These are phyloP conservation scores for Leucopsar rothschildi DNA, from an alignment of 2,113 vertebrate species.

Conservation along the genomic window DNA sequence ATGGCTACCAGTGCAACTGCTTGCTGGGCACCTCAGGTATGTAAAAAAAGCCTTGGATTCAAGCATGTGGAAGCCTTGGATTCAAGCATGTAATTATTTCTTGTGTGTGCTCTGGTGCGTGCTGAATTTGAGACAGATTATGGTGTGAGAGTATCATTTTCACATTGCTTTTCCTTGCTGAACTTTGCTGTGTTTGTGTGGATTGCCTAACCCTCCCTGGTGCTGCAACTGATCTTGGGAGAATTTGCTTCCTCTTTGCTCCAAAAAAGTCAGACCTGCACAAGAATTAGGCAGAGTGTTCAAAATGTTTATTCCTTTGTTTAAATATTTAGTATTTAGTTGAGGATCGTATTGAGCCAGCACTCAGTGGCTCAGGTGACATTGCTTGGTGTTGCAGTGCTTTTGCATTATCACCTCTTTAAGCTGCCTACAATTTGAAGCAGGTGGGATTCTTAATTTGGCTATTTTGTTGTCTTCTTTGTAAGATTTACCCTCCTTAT, in stretches of 20 bases:
- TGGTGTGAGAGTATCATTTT: background rate
- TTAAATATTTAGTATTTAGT: background rate
- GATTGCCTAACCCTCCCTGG: background rate
- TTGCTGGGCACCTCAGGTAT: conserved; percentile 82
- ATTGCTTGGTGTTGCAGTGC: background rate
- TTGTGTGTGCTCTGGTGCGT: background rate
- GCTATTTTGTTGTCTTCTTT: background rate
- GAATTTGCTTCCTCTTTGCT: background rate
- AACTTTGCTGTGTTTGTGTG: background rate
- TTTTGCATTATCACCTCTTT: background rate
- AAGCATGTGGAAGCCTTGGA: background rate
- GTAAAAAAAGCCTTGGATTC: background rate
- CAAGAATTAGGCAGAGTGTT: background rate
- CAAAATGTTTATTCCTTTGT: background rate
- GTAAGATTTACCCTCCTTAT: background rate
- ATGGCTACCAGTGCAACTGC: conserved; percentile 90
- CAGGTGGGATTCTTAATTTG: background rate
- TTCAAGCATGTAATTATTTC: background rate
- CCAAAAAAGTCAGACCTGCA: background rate
- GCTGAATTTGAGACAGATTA: background rate
- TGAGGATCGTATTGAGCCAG: background rate
- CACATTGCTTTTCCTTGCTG: background rate
- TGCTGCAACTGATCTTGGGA: background rate
- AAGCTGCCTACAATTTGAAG: background rate
- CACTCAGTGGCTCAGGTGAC: background rate